phyloP scores from a whole-genome alignment of 2,113 vertebrate genomes.

The Vimba vimba region DNA sequence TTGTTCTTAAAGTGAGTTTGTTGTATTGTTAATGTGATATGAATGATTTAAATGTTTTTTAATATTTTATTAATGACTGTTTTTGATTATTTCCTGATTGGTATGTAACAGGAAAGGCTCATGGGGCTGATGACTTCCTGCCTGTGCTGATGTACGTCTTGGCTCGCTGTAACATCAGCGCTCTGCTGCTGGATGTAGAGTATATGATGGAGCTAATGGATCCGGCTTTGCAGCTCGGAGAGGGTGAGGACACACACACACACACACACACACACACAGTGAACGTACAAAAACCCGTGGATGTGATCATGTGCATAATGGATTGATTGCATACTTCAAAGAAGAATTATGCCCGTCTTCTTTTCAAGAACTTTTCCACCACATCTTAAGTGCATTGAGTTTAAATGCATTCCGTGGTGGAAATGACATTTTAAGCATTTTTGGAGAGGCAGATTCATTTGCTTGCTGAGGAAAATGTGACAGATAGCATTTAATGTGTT shows the following conservation, averaged over 20 bases:
- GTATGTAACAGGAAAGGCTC: constrained; percentile 80
- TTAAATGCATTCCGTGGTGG: background rate
- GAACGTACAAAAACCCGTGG: background rate
- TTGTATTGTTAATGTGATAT: background rate
- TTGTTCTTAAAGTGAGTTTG: background rate
- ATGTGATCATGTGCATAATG: background rate
- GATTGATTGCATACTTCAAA: background rate
- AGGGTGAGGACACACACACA: constrained; percentile 78
- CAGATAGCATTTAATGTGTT: background rate
- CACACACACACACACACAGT: constrained; percentile 4
- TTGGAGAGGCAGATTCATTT: background rate
- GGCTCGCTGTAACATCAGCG: constrained; percentile 86
- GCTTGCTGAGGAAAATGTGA: background rate
- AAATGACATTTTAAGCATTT: background rate
- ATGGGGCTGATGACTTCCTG: constrained; percentile 96
- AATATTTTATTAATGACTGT: background rate
- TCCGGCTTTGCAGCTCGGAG: constrained; percentile 90
- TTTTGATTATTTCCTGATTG: constrained; percentile 38
- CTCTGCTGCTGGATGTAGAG: constrained; percentile 89
- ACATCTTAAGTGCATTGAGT: background rate
- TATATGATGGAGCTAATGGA: constrained; percentile 99
- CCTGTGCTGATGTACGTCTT: constrained; percentile 97
- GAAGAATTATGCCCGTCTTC: too few species aligned
- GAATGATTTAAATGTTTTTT: background rate
- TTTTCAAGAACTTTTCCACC: background rate